Percentiles rank a stretch among this genome's conserved stretches.
These are phyloP conservation scores for Gobius niger DNA, from an alignment of 2,113 vertebrate genomes.

Conservation along the genomic window DNA sequence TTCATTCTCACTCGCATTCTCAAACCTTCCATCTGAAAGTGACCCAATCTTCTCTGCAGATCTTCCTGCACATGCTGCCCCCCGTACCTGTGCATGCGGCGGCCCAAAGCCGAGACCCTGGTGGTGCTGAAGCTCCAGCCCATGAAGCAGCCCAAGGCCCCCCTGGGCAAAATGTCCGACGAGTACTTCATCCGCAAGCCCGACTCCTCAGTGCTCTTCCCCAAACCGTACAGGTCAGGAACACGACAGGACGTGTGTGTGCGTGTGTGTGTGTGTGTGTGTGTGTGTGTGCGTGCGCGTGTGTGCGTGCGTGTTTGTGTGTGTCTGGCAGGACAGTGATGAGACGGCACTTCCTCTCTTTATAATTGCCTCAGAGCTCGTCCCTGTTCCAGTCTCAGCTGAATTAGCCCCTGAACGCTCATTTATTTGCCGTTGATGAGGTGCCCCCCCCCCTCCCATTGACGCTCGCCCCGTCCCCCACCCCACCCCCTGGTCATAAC, in stretches of 20 bases:
- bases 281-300: too few relatives aligned
- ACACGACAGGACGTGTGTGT: too few relatives aligned
- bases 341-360: constrained; percentile 65
- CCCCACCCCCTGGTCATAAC: constrained; percentile 37
- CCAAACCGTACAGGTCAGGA: constrained; percentile 79
- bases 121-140: constrained; percentile 62
- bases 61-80: constrained; percentile 89
- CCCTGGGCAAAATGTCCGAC: constrained; percentile 74
- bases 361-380: constrained; percentile 72
- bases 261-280: too few relatives aligned
- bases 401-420: constrained; percentile 73
- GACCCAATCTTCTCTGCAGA: constrained; percentile 61
- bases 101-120: constrained; percentile 82
- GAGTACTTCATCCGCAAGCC: constrained; percentile 93
- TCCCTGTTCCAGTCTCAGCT: constrained; percentile 68
- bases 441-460: constrained; percentile 1
- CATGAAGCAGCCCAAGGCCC: constrained; percentile 60
- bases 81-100: constrained; percentile 80
- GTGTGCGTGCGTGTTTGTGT: too few relatives aligned
- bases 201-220: constrained; percentile 79
- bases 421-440: constrained; percentile 62
- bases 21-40: too few relatives aligned
- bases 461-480: constrained; percentile 7
- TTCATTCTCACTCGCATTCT: too few relatives aligned
- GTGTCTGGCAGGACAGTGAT: constrained; percentile 42